phyloP scores from a whole-genome alignment of 2,113 vertebrate species.

The Pontoporia blainvillei region DNA sequence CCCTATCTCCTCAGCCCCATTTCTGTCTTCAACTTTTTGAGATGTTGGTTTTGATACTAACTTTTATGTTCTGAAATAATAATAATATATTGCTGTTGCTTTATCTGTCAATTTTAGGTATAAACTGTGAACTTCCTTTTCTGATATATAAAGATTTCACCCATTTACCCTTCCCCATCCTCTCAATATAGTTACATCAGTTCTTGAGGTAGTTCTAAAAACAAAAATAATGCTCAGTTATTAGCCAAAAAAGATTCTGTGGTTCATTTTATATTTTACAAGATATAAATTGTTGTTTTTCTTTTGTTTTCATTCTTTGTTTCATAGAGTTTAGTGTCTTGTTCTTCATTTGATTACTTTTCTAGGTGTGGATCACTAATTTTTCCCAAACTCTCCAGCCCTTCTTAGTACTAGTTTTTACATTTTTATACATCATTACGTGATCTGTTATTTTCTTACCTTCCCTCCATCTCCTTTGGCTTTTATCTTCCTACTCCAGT shows the following conservation, averaged over 20 bases:
- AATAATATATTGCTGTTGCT: not conserved
- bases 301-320: not conserved
- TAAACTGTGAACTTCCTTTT: not conserved
- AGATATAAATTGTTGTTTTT: not conserved
- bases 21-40: not conserved
- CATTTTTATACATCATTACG: not conserved
- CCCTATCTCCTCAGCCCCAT: not conserved
- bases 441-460: not conserved
- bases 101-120: not conserved
- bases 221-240: not conserved
- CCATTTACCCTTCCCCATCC: not conserved
- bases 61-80: not conserved
- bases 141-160: not conserved
- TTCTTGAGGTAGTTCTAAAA: not conserved
- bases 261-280: not conserved
- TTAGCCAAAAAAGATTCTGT: not conserved
- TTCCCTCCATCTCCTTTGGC: not conserved
- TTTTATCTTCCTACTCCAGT: not conserved
- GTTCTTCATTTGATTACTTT: not conserved
- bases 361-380: not conserved
- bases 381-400: not conserved
- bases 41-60: not conserved
- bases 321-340: not conserved
- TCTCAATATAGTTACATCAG: not conserved
- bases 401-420: not conserved